Base-by-base conservation (phyloP, 2,797 vertebrate species). In the Scarus forsteni region DNA sequence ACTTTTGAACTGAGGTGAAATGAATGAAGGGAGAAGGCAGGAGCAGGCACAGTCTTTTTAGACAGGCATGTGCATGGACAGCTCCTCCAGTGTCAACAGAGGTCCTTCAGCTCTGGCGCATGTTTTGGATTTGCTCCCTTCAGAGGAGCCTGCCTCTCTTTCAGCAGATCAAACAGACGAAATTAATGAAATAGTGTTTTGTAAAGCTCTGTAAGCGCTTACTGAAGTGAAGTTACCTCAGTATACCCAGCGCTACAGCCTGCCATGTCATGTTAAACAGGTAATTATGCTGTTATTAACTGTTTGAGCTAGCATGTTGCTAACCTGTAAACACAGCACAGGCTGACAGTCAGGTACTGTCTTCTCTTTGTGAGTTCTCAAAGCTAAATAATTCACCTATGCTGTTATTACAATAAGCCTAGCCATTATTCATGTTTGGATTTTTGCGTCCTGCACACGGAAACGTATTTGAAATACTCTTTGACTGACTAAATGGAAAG, bases 21-120 rank as follows among this genome's bases (percentile, higher is more conserved):
- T 3, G 9, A 8, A 9, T 7, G 10, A n/a, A 48, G 9, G 18
- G 46, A 18, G 46, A 48, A n/a, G 18, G 53, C 2, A 0, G 13
- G 16, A 1, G 4, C 3, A 11, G 15, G 10, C 1, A 49, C 2
- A 27, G 2, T 27, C 27, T 3, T 90, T 90, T 9, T 84, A 27
- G 61, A 53, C 92, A 94, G 94, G 94, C 94, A 92, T 14, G 7
- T 65, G 6, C 3, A 19, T 0, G 84, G 92, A 48, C 93, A 88
- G 44, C 94, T 79, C 10, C 10, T 27, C 8, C 0, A 6, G 1
- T 74, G 48, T 62, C 40, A 77, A 58, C 3, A 67, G 38, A 75
- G 94, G 93, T 91, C 93, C 89, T 92, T 89, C 63, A 5, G 10
- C 7, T 59, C 59, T 14, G 83, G 84, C 88, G 86, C 88, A 79